Conservation (phyloP, 2,888 invertebrate species). For the Meliscaeva auricollis region DNA sequence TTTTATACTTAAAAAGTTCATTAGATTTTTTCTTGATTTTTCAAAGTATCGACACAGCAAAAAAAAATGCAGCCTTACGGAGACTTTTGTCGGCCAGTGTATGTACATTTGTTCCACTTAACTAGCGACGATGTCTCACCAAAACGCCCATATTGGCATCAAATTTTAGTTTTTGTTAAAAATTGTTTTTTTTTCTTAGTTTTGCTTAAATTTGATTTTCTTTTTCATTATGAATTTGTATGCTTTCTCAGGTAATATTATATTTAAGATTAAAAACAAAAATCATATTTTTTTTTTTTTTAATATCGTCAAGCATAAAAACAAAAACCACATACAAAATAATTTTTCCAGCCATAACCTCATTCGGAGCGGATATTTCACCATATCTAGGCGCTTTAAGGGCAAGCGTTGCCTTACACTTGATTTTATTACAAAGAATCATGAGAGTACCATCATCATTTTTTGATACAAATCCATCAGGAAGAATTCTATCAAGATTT, state of each 20-base stretch:
- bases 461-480: constrained; percentile 87
- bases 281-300: not conserved
- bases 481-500: constrained; percentile 86
- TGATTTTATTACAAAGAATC: constrained; percentile 84
- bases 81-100: too few relatives aligned
- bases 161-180: not conserved
- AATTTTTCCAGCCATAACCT: constrained; percentile 87
- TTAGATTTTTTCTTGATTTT: too few relatives aligned
- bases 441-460: constrained; percentile 85
- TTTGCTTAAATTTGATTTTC: too few relatives aligned
- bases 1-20: too few relatives aligned
- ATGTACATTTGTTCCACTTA: too few relatives aligned
- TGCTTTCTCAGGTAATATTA: constrained; percentile 1
- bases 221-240: not conserved
- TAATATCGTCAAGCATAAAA: not conserved
- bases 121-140: not conserved
- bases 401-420: constrained; percentile 82
- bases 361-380: constrained; percentile 88
- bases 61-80: too few relatives aligned
- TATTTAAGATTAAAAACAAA: not conserved
- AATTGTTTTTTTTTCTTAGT: not conserved
- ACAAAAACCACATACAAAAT: not conserved
- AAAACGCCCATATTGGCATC: not conserved
- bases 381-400: constrained; percentile 86
- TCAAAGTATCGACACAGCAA: too few relatives aligned